phyloP scores from a whole-genome alignment of 1,140 invertebrate species.

The Apis laboriosa region DNA sequence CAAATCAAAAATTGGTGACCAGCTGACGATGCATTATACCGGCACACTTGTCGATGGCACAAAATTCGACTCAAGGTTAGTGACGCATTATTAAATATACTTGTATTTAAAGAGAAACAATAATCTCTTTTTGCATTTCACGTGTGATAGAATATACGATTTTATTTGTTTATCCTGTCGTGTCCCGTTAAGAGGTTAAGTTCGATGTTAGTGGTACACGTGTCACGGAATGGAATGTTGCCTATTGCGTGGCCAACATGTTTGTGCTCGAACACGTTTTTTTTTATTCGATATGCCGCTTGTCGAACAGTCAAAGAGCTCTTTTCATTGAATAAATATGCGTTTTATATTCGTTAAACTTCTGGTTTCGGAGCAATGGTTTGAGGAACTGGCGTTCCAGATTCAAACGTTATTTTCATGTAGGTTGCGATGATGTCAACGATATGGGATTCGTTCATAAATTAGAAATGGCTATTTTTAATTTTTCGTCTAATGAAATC shows the following conservation, averaged over 20 bases:
- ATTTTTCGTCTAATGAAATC: not conserved
- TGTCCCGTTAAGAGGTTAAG: not conserved
- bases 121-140: not conserved
- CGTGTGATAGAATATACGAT: not conserved
- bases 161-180: no score
- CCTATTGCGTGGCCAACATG: not conserved
- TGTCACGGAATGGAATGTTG: not conserved
- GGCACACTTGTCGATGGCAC: conserved; percentile 93
- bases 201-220: not conserved
- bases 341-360: not conserved
- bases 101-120: not conserved
- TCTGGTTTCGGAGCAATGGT: not conserved
- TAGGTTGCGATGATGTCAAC: not conserved
- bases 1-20: conserved; percentile 92
- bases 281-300: not conserved
- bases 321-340: not conserved
- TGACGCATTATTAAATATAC: conserved; percentile 40
- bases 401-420: not conserved
- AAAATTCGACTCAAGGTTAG: conserved; percentile 96
- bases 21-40: conserved; percentile 96
- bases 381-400: no score
- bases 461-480: not conserved
- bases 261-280: not conserved
- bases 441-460: not conserved
- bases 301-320: not conserved